Evolutionary conservation across 30 jellyfish, hydroid and myxozoan species (phyloP).

Genomic region (Aurelia aurita complex sp. Pacific): DNA sequence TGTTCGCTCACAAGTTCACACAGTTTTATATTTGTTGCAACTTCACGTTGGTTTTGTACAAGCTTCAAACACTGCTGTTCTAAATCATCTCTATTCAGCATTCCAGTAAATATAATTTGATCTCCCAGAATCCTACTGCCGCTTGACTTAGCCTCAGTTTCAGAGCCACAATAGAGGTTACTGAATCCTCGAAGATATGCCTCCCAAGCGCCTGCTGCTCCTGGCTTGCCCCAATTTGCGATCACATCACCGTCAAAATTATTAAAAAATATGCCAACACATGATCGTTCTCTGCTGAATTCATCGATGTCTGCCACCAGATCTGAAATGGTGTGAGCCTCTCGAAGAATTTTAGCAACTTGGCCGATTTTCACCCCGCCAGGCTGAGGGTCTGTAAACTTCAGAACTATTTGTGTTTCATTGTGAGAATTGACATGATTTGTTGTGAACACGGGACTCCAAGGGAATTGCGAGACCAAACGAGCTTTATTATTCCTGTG

Average conservation of each 20-base stretch:
- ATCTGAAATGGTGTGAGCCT: neutral
- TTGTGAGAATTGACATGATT: neutral
- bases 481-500: too few species aligned
- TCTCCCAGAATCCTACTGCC: slow-evolving; percentile 9
- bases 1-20: slow-evolving; percentile 21
- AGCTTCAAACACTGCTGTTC: slow-evolving; percentile 15
- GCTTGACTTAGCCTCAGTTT: neutral
- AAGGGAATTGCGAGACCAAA: neutral
- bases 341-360: slow-evolving; percentile 2
- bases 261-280: slow-evolving; percentile 14
- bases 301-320: slow-evolving; percentile 9
- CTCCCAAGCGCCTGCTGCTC: slow-evolving; percentile 44
- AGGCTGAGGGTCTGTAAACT: slow-evolving; percentile 23
- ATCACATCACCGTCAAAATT: slow-evolving; percentile 41
- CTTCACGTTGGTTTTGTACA: neutral
- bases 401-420: neutral
- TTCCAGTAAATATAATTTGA: slow-evolving; percentile 14
- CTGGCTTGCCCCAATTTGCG: slow-evolving; percentile 25
- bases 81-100: slow-evolving; percentile 26
- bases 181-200: slow-evolving; percentile 29
- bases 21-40: neutral
- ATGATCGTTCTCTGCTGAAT: neutral
- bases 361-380: slow-evolving; percentile 31
- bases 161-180: slow-evolving; percentile 18
- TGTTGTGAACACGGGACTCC: slow-evolving; percentile 4